A percentile compares a stretch with the other conserved stretches of the same genome.
phyloP scores from a whole-genome alignment of 2,888 invertebrate species.

The Fragum fragum region DNA sequence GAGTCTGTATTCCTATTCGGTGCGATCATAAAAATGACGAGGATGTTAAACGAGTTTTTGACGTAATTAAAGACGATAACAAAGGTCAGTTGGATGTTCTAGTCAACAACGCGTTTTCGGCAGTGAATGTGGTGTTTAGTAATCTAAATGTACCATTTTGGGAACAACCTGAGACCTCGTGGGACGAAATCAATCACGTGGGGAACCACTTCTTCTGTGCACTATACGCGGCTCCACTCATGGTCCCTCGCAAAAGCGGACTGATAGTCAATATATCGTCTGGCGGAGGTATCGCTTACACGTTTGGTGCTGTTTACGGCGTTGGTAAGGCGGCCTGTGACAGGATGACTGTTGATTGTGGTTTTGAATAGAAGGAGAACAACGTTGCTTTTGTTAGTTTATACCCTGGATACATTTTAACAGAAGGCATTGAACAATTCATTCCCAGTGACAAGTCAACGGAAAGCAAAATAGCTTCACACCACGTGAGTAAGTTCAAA shows the following conservation, averaged over 20 bases:
- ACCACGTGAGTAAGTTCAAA: slow-evolving; percentile 44
- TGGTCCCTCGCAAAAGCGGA: slow-evolving; percentile 85
- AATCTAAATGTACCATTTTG: slow-evolving; percentile 84
- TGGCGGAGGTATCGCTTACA: slow-evolving; percentile 86
- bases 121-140: slow-evolving; percentile 77
- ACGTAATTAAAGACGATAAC: slow-evolving; percentile 84
- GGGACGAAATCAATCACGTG: slow-evolving; percentile 87
- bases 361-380: slow-evolving; percentile 84
- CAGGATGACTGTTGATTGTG: slow-evolving; percentile 87
- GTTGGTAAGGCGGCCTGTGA: slow-evolving; percentile 87
- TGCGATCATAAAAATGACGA: slow-evolving; percentile 86
- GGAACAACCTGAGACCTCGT: slow-evolving; percentile 84
- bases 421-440: slow-evolving; percentile 78
- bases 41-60: slow-evolving; percentile 86
- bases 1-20: slow-evolving; percentile 84
- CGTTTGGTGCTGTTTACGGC: slow-evolving; percentile 87
- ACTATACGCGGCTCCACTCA: slow-evolving; percentile 86
- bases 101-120: slow-evolving; percentile 87
- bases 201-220: slow-evolving; percentile 87
- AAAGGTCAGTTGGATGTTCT: slow-evolving; percentile 86
- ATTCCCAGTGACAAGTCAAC: slow-evolving; percentile 8
- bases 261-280: slow-evolving; percentile 87
- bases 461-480: not conserved
- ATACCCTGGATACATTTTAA: slow-evolving; percentile 87
- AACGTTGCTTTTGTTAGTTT: slow-evolving; percentile 86